Conservation (phyloP, 1,140 invertebrate genomes). For the Drosophila aff. region DNA sequence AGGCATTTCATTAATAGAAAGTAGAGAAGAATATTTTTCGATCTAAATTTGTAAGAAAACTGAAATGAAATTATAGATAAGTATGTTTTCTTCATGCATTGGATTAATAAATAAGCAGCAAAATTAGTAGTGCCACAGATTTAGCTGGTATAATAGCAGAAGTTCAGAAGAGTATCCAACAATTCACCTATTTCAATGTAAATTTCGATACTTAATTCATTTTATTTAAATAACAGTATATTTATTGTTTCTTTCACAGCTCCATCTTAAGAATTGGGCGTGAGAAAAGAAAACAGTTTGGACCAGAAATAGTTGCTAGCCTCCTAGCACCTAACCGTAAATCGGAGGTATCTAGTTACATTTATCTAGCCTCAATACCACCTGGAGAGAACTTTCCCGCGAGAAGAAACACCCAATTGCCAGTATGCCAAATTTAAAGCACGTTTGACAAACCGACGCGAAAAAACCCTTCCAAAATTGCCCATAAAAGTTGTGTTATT, state of each 20-base stretch:
- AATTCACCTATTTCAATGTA: background rate
- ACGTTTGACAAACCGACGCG: constrained; percentile 59
- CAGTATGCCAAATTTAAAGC: constrained; percentile 63
- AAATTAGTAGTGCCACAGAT: background rate
- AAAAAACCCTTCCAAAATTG: constrained; percentile 51
- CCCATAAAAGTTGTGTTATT: constrained; percentile 73
- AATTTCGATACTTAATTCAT: background rate
- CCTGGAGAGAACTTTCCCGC: constrained; percentile 26
- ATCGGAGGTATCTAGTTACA: constrained; percentile 30
- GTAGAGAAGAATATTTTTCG: too few relatives aligned
- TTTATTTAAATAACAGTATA: constrained; percentile 19
- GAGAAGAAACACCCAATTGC: constrained; percentile 3
- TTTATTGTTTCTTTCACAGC: constrained; percentile 61
- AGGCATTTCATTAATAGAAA: too few relatives aligned
- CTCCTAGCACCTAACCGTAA: constrained; percentile 23
- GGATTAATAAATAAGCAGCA: background rate
- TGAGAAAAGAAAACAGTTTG: constrained; percentile 56
- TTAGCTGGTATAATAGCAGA: background rate
- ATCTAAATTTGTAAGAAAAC: too few relatives aligned
- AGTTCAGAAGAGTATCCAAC: background rate
- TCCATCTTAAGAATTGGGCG: constrained; percentile 21
- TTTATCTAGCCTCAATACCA: constrained; percentile 47
- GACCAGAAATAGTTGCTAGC: background rate
- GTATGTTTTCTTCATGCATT: background rate
- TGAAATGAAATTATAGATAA: too few relatives aligned